A percentile compares a stretch with the other conserved stretches of the same genome.
Conservation (phyloP, 2,888 invertebrate species). For the Spatulosminthurus flaviceps region DNA sequence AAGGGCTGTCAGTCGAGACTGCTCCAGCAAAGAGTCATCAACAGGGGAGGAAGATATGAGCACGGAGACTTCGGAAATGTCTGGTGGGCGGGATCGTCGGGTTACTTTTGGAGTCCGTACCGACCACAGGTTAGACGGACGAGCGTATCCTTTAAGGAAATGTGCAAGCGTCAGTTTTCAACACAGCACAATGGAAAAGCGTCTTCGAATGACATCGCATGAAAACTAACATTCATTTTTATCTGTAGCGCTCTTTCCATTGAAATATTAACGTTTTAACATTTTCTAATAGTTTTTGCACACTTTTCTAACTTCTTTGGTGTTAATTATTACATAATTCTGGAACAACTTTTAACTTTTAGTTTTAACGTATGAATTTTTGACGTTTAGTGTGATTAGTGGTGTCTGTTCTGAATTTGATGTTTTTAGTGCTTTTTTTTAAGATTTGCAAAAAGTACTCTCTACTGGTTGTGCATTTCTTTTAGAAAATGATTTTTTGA, state of each 20-base stretch:
- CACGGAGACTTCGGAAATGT: constrained; percentile 57
- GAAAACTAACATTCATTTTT: constrained; percentile 55
- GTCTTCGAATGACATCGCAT: constrained; percentile 61
- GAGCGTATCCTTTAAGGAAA: constrained; percentile 53
- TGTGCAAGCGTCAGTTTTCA: constrained; percentile 62
- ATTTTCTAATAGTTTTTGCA: neutral
- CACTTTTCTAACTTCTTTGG: neutral
- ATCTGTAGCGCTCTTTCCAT: neutral
- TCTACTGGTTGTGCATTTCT: constrained; percentile 1
- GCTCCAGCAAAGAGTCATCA: constrained; percentile 59
- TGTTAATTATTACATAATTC: neutral
- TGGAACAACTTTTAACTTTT: neutral
- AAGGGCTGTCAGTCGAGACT: constrained; percentile 54
- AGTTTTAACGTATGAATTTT: neutral
- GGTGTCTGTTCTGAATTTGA: too few species aligned
- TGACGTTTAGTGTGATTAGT: too few species aligned
- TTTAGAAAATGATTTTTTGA: neutral
- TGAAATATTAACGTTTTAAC: neutral
- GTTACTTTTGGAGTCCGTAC: constrained; percentile 61
- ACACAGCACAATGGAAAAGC: constrained; percentile 58
- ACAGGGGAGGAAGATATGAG: constrained; percentile 59
- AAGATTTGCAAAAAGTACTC: neutral
- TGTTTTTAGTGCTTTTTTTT: too few species aligned
- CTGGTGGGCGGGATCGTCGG: constrained; percentile 56
- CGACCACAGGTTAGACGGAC: constrained; percentile 61